Evolutionary conservation across 2,113 vertebrate species (phyloP), one percentile per base, ranked within the genome.

Genomic region (Ictidomys tridecemlineatus): DNA sequence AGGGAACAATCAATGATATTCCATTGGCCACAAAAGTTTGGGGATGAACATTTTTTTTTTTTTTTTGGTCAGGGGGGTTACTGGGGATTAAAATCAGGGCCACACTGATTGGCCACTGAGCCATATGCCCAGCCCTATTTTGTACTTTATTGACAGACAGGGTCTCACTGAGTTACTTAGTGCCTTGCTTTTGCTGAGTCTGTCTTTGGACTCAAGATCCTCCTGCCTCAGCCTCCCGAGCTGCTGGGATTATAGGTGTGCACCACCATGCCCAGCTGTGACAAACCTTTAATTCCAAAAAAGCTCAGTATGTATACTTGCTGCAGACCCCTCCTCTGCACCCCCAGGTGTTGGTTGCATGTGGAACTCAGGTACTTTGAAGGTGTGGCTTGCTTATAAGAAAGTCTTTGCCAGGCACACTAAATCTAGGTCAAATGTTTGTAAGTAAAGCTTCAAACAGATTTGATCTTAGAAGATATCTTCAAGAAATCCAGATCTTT

Each of bases 391-490:
- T 26, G 45, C 73, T 70, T 63, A 53, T 20, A 84, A 53, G 78
- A 86, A 93, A 45, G 24, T 42, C 48, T 63, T 84, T 94, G 96
- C 65, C 26, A 85, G 0, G 28, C 30, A 70, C 37, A 24, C 4
- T 26, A 28, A 92, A 74, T 24, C 16, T 67, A 65, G 76, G 94
- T 45, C 80, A 84, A 86, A 80, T 76, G 51, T 80, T 92, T 74
- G 8, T 69, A 80, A 70, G 26, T 74, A 22, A 89, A 92, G 85
- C 16, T 87, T 45, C 87, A 30, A 92, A 48, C 72, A 94, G 28
- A 88, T 82, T 65, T 95, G 32, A 28, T 79, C 53, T 61, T 65
- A 72, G 42, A 85, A 26, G 32, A 69, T 42, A n/a, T 89, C 74
- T 70, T 61, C 58, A 53, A 7, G 28, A 42, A n/a, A 94, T 58